Evolutionary conservation across 2,113 vertebrate species (phyloP).

Genomic region (Rhea americana): DNA sequence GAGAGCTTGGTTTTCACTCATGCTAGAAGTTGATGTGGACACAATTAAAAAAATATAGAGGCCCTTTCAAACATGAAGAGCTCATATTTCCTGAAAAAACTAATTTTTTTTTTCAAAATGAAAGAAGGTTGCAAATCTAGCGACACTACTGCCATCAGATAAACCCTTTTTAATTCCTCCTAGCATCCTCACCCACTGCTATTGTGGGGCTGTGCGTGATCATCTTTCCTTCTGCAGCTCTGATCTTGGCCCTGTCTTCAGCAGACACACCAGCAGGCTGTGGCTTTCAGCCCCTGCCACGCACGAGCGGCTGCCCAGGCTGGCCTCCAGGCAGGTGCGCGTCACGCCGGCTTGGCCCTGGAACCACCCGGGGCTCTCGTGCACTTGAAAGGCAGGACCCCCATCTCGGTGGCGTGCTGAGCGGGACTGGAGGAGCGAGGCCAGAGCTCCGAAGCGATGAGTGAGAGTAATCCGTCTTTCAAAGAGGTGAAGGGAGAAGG

Average conservation of each 20-base stretch:
- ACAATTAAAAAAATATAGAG: background rate
- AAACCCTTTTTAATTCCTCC: background rate
- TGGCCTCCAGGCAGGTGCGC: background rate
- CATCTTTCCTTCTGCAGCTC: background rate
- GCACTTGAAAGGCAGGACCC: background rate
- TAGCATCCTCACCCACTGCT: fast-evolving
- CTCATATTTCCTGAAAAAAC: too few relatives aligned
- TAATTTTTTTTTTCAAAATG: background rate
- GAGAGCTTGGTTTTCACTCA: background rate
- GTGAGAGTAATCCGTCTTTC: fast-evolving
- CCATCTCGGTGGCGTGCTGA: fast-evolving
- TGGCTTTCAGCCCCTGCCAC: background rate
- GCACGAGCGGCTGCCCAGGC: background rate
- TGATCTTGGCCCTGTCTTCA: background rate
- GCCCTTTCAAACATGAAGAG: background rate
- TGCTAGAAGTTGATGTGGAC: background rate
- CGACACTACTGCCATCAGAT: background rate
- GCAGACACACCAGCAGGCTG: fast-evolving
- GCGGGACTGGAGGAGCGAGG: background rate
- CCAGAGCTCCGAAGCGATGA: background rate
- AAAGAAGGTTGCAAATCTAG: background rate
- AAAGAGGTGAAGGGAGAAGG: background rate
- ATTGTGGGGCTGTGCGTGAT: background rate
- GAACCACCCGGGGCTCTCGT: background rate
- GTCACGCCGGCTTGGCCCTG: fast-evolving